Conservation (phyloP, 2,888 invertebrate species). For the Apodemia mormo region DNA sequence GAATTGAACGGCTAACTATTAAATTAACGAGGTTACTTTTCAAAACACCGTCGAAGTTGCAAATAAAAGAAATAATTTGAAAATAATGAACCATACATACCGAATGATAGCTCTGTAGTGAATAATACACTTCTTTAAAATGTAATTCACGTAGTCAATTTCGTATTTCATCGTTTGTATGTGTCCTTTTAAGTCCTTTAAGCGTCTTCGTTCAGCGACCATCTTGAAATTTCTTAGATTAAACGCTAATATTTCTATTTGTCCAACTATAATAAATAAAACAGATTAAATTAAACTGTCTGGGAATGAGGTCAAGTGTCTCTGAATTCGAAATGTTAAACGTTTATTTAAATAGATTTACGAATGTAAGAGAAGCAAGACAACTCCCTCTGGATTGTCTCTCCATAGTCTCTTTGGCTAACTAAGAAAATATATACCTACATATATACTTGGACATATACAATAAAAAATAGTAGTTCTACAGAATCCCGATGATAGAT, state of each 20-base stretch:
- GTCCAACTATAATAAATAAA: constrained; percentile 62
- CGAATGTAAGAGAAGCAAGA: neutral
- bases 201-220: constrained; percentile 54
- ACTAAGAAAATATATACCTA: neutral
- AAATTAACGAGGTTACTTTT: neutral
- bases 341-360: constrained; percentile 20
- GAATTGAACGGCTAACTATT: neutral
- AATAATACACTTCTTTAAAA: constrained; percentile 65
- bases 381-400: neutral
- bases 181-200: constrained; percentile 43
- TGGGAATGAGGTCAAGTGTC: no score
- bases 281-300: neutral
- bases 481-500: no score
- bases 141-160: constrained; percentile 46
- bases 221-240: constrained; percentile 67
- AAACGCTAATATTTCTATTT: constrained; percentile 72
- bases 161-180: constrained; percentile 38
- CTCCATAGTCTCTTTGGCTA: neutral
- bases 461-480: no score
- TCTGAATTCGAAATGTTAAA: neutral
- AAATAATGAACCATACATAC: constrained; percentile 43
- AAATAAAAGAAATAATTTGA: neutral
- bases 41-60: neutral
- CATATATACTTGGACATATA: neutral
- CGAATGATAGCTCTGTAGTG: constrained; percentile 72